phyloP scores from a whole-genome alignment of 2,113 vertebrate species.

The Phyllostomus discolor region DNA sequence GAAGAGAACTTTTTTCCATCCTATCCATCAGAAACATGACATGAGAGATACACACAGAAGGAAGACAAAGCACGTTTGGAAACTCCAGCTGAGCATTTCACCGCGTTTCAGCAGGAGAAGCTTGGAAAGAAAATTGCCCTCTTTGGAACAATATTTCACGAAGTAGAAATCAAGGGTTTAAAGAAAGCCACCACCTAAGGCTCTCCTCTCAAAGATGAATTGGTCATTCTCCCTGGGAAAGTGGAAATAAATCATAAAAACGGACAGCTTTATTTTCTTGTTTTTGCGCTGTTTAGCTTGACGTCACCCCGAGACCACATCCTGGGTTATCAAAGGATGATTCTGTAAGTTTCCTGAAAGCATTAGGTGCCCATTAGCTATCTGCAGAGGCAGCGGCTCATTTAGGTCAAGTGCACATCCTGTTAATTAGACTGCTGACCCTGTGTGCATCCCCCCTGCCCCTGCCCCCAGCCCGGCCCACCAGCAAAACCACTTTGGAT shows the following conservation, averaged over 20 bases:
- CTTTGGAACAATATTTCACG: not conserved
- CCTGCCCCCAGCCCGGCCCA: not conserved
- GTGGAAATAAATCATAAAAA: not conserved
- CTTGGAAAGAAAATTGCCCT: not conserved
- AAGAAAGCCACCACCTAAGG: not conserved
- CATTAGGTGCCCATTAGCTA: not conserved
- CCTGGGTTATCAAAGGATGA: not conserved
- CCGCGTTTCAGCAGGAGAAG: not conserved
- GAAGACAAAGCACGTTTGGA: not conserved
- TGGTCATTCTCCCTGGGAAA: not conserved
- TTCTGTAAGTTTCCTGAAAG: not conserved
- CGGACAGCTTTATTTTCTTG: not conserved
- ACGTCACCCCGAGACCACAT: not conserved
- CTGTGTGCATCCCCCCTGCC: not conserved
- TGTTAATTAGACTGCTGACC: not conserved
- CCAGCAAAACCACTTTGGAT: not conserved
- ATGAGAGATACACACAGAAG: not conserved
- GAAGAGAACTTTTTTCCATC: not conserved
- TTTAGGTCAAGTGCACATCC: not conserved
- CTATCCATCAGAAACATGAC: not conserved
- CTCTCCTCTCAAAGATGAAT: not conserved
- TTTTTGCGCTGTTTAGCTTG: not conserved
- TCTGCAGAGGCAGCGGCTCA: not conserved
- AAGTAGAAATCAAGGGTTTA: not conserved
- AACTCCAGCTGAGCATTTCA: not conserved